phyloP scores from a whole-genome alignment of 2,113 vertebrate species.

The Caracal caracal region DNA sequence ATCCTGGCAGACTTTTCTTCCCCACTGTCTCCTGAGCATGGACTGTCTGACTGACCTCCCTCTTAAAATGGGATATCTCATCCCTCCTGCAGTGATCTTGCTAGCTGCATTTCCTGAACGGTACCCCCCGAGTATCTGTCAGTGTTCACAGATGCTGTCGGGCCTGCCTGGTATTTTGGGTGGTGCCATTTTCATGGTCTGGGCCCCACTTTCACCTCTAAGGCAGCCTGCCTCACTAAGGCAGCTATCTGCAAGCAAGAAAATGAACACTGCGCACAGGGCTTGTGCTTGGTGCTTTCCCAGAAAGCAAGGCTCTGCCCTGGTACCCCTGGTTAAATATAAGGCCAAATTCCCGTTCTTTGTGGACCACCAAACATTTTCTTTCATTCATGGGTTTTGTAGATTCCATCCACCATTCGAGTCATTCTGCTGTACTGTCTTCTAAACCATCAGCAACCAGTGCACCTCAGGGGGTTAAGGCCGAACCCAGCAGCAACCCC shows the following conservation, averaged over 20 bases:
- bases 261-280: neutral
- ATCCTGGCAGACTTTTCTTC: neutral
- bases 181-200: neutral
- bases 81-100: neutral
- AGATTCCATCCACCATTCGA: conserved; percentile 81
- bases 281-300: neutral
- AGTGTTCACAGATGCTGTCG: neutral
- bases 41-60: neutral
- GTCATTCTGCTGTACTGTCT: conserved; percentile 73
- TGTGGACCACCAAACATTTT: conserved; percentile 36
- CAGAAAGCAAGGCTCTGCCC: neutral
- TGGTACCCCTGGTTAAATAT: neutral
- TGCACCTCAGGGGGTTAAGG: conserved; percentile 82
- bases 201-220: neutral
- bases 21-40: neutral
- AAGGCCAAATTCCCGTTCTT: conserved; percentile 40
- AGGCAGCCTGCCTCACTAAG: neutral
- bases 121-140: neutral
- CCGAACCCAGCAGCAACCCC: conserved; percentile 79
- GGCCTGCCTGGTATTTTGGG: neutral
- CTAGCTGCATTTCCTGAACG: neutral
- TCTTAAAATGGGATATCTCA: neutral
- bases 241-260: neutral
- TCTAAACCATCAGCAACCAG: conserved; percentile 83
- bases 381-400: conserved; percentile 70